Conservation (phyloP, 2,797 vertebrate species). For the Brachymystax lenok region DNA sequence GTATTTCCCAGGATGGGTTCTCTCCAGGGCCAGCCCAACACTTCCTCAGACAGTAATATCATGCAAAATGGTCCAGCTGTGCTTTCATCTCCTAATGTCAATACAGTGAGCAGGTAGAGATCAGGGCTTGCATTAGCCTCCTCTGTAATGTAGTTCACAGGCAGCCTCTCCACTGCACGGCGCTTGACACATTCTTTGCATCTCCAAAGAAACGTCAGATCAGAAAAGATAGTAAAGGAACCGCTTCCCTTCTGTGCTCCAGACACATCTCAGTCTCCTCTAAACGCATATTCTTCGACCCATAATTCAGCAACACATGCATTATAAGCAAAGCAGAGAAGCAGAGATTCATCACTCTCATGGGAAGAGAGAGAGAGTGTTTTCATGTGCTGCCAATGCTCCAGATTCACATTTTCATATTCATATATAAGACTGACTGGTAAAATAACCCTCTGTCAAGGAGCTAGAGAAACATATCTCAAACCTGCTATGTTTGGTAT, state of each 20-base stretch:
- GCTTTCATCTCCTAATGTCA: constrained; percentile 52
- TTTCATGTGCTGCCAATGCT: not conserved
- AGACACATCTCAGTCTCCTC: not conserved
- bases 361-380: not conserved
- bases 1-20: constrained; percentile 33
- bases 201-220: constrained; percentile 40
- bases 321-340: not conserved
- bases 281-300: not conserved
- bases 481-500: not conserved
- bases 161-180: constrained; percentile 20
- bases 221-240: not conserved
- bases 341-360: not conserved
- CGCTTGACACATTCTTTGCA: constrained; percentile 38
- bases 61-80: constrained; percentile 54
- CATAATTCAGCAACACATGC: not conserved
- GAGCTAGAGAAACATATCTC: not conserved
- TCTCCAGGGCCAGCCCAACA: constrained; percentile 38
- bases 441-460: not conserved
- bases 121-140: constrained; percentile 50
- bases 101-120: constrained; percentile 51
- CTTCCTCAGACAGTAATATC: constrained; percentile 46
- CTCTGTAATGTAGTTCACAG: constrained; percentile 49
- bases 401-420: not conserved
- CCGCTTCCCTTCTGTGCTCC: not conserved
- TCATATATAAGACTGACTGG: not conserved